Conservation (phyloP, 2,797 vertebrate species). For the Anguilla anguilla region DNA sequence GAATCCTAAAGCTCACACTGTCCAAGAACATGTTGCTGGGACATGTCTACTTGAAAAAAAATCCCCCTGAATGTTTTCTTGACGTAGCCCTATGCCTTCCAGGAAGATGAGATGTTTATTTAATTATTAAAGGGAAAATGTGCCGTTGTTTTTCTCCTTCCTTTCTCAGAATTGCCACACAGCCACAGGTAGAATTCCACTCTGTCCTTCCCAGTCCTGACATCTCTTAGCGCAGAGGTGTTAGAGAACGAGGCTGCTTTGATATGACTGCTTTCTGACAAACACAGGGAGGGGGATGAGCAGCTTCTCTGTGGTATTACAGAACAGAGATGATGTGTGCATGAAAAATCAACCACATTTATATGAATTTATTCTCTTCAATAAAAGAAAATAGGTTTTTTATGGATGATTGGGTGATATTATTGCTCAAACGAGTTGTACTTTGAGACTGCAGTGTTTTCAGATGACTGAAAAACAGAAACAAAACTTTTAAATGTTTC, state of each 20-base stretch:
- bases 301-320: background rate
- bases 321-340: background rate
- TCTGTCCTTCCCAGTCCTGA: background rate
- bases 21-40: background rate
- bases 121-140: background rate
- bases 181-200: background rate
- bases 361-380: constrained; percentile 11
- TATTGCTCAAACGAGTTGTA: background rate
- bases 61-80: background rate
- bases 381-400: background rate
- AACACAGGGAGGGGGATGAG: background rate
- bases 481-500: background rate
- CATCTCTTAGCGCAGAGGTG: background rate
- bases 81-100: background rate
- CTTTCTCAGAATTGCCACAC: background rate
- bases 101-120: background rate
- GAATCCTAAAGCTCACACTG: background rate
- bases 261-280: background rate
- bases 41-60: background rate
- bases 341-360: background rate
- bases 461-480: no score
- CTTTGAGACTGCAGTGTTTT: background rate
- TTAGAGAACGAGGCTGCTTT: background rate
- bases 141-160: background rate
- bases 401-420: background rate